phyloP scores from a whole-genome alignment of 2,797 vertebrate species.

The Betta splendens region DNA sequence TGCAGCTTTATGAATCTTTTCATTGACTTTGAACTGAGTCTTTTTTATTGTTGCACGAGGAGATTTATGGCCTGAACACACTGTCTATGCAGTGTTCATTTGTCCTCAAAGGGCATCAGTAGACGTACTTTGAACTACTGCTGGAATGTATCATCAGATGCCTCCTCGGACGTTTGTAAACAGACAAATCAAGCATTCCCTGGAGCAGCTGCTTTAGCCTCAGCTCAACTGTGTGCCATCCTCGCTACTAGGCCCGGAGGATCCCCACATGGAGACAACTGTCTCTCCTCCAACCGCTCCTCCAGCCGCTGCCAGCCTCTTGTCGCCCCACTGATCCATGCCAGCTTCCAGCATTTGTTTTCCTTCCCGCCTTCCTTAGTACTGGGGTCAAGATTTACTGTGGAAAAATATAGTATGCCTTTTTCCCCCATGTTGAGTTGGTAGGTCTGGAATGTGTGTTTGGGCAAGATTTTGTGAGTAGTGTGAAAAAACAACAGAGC shows the following conservation, averaged over 20 bases:
- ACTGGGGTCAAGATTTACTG: slow-evolving; percentile 75
- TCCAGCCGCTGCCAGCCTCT: slow-evolving; percentile 26
- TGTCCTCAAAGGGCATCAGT: slow-evolving; percentile 9
- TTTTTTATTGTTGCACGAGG: slow-evolving; percentile 36
- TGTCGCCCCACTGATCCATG: slow-evolving; percentile 47
- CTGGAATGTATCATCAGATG: slow-evolving; percentile 21
- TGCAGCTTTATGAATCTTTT: slow-evolving; percentile 44
- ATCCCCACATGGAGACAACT: slow-evolving; percentile 41
- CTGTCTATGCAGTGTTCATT: slow-evolving; percentile 16
- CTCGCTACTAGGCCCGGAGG: slow-evolving; percentile 31
- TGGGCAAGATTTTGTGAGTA: slow-evolving; percentile 72
- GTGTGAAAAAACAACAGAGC: slow-evolving; percentile 82
- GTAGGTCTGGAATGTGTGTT: slow-evolving; percentile 80
- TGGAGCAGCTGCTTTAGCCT: slow-evolving; percentile 59
- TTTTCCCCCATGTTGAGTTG: slow-evolving; percentile 72
- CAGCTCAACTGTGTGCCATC: slow-evolving; percentile 62
- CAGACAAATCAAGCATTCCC: slow-evolving; percentile 28
- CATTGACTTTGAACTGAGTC: slow-evolving; percentile 30
- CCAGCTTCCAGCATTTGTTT: slow-evolving; percentile 62
- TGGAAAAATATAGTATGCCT: slow-evolving; percentile 78
- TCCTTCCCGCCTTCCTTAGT: slow-evolving; percentile 38
- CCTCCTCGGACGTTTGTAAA: slow-evolving; percentile 42
- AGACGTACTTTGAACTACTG: slow-evolving; percentile 24
- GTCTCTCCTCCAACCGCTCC: slow-evolving; percentile 15
- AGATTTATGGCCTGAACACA: slow-evolving; percentile 34